Conservation (phyloP, 2,113 vertebrate genomes). For the Aldabrachelys gigantea region DNA sequence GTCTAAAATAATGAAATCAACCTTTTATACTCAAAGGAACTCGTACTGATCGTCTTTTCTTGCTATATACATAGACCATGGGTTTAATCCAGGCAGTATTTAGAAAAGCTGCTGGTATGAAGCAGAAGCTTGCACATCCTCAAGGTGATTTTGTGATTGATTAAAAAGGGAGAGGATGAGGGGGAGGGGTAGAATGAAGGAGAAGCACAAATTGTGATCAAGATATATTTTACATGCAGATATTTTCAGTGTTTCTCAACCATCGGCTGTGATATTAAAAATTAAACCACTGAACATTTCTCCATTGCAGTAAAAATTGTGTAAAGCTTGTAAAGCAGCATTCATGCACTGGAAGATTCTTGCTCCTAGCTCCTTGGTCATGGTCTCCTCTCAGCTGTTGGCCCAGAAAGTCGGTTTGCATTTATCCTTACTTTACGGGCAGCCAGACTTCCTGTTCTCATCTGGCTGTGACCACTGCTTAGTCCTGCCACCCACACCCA, state of each 20-base stretch:
- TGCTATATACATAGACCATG: background rate
- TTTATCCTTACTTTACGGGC: background rate
- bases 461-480: background rate
- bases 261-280: background rate
- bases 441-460: background rate
- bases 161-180: accelerated
- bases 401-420: background rate
- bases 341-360: background rate
- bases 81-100: background rate
- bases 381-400: background rate
- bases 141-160: background rate
- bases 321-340: background rate
- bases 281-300: background rate
- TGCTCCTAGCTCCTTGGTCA: accelerated
- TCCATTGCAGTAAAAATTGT: background rate
- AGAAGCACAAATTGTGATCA: background rate
- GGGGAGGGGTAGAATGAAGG: background rate
- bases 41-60: background rate
- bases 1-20: constrained; percentile 54
- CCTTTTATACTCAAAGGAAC: constrained; percentile 27
- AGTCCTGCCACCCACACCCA: background rate
- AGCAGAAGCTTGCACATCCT: background rate
- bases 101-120: background rate
- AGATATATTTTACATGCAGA: background rate
- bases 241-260: background rate